phyloP scores from a whole-genome alignment of 2,113 vertebrate genomes.

The Scophthalmus maximus region DNA sequence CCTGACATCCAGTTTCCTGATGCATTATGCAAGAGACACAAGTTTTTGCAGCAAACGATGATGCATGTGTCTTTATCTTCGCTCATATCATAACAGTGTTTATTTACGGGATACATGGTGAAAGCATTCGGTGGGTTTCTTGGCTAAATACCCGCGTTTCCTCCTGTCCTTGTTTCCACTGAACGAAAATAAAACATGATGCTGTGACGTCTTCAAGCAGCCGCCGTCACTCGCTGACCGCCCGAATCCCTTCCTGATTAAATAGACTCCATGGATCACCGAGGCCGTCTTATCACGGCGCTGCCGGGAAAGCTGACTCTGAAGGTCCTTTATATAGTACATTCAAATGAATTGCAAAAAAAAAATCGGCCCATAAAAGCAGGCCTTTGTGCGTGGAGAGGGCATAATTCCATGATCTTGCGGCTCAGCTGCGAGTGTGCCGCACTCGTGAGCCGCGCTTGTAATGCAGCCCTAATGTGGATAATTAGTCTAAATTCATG shows the following conservation, averaged over 20 bases:
- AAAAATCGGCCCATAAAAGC: conserved; percentile 17
- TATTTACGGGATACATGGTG: too few species aligned
- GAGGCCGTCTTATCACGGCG: conserved; percentile 14
- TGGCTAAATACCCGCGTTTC: background rate
- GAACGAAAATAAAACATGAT: background rate
- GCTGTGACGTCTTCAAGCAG: background rate
- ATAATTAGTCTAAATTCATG: conserved; percentile 83
- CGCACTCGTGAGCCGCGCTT: conserved; percentile 67
- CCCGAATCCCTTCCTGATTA: conserved; percentile 12
- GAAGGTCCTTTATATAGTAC: conserved; percentile 32
- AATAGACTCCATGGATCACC: conserved; percentile 31
- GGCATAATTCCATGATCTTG: conserved; percentile 57
- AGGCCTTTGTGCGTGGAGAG: conserved; percentile 35
- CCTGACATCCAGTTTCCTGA: background rate
- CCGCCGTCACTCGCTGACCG: too few species aligned
- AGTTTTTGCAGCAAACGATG: background rate
- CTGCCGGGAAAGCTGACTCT: conserved; percentile 36
- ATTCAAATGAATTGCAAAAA: conserved; percentile 44
- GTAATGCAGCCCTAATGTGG: conserved; percentile 78
- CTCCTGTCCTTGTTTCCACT: background rate
- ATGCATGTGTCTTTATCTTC: background rate
- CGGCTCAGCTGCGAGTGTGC: conserved; percentile 66
- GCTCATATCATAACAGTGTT: background rate
- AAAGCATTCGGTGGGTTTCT: conserved; percentile 19
- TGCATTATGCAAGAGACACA: background rate